These are phyloP conservation scores for Pammene fasciana DNA, from an alignment of 2,888 invertebrate species.

Conservation along the genomic window DNA sequence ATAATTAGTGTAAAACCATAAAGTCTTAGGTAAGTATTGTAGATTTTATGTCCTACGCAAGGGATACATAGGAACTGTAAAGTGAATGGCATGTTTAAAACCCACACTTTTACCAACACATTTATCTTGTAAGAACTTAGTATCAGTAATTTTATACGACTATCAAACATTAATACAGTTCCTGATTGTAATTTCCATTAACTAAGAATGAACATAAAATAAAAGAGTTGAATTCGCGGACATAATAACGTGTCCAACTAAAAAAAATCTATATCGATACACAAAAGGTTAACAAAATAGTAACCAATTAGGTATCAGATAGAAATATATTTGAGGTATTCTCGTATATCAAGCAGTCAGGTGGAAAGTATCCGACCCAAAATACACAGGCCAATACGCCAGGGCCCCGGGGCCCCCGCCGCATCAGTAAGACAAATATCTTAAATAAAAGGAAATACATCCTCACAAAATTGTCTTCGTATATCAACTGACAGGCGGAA, in stretches of 20 bases:
- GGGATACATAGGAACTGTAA: too few relatives aligned
- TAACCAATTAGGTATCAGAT: slow-evolving; percentile 6
- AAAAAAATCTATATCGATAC: not conserved
- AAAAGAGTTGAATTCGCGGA: too few relatives aligned
- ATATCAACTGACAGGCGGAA: slow-evolving; percentile 53
- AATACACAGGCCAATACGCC: slow-evolving; percentile 29
- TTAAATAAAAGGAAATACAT: slow-evolving; percentile 40
- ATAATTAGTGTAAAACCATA: too few relatives aligned
- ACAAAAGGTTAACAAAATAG: slow-evolving; percentile 19
- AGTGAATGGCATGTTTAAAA: too few relatives aligned
- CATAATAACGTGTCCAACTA: not conserved
- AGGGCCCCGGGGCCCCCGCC: slow-evolving; percentile 16
- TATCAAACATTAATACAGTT: too few relatives aligned
- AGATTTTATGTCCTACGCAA: too few relatives aligned
- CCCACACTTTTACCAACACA: too few relatives aligned
- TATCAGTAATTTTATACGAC: too few relatives aligned
- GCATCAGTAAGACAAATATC: slow-evolving; percentile 40
- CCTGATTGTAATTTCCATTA: too few relatives aligned
- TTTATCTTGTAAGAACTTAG: too few relatives aligned
- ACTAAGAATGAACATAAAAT: too few relatives aligned
- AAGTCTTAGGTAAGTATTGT: too few relatives aligned
- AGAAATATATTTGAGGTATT: slow-evolving; percentile 13
- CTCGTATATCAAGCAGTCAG: slow-evolving; percentile 25
- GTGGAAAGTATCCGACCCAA: slow-evolving; percentile 35
- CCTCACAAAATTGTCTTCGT: slow-evolving; percentile 40